phyloP scores from a whole-genome alignment of 2,888 invertebrate species.

The Acanthosepion esculentum region DNA sequence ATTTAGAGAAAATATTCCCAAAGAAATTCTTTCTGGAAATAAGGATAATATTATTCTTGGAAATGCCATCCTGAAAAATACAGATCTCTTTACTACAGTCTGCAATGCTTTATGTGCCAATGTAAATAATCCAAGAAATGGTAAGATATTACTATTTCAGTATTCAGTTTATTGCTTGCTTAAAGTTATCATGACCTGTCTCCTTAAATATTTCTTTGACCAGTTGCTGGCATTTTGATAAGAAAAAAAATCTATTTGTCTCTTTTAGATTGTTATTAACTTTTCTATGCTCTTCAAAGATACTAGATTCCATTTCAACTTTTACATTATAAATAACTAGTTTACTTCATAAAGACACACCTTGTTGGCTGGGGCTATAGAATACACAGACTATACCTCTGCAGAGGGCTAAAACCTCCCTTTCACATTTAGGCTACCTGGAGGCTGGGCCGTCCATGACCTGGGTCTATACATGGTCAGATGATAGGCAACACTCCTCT shows the following conservation, averaged over 20 bases:
- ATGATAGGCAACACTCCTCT: too few relatives aligned
- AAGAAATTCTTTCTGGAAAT: not conserved
- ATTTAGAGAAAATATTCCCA: not conserved
- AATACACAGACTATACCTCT: too few relatives aligned
- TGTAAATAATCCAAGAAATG: slow-evolving; percentile 40
- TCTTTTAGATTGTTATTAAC: not conserved
- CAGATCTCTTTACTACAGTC: not conserved
- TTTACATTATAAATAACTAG: not conserved
- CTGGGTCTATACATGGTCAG: too few relatives aligned
- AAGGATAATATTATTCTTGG: not conserved
- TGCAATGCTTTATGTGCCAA: slow-evolving; percentile 40
- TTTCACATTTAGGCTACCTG: too few relatives aligned
- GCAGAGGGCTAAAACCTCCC: too few relatives aligned
- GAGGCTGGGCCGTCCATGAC: too few relatives aligned
- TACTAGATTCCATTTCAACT: not conserved
- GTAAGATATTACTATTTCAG: not conserved
- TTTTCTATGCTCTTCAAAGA: not conserved
- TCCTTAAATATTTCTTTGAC: not conserved
- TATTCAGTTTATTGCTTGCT: too few relatives aligned
- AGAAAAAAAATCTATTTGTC: not conserved
- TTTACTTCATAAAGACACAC: not conserved
- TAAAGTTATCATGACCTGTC: too few relatives aligned
- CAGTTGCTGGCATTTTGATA: not conserved
- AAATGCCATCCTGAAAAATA: not conserved
- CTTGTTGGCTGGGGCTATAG: too few relatives aligned